These are phyloP conservation scores for Allobates femoralis DNA, from an alignment of 2,797 vertebrate genomes.

Conservation along the genomic window DNA sequence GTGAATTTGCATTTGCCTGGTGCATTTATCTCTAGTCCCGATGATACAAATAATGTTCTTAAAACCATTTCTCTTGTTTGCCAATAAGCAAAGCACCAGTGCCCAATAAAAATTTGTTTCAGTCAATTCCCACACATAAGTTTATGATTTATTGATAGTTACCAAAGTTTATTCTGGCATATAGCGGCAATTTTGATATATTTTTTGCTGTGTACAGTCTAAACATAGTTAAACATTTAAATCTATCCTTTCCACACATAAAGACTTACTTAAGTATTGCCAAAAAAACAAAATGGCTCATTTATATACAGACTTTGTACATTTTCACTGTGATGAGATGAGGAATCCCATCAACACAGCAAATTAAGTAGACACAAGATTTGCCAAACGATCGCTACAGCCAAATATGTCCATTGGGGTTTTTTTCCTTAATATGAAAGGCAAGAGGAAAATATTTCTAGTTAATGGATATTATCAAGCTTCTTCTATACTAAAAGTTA, in stretches of 20 bases:
- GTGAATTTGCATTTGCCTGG: too few relatives aligned
- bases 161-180: conserved; percentile 42
- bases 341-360: conserved; percentile 43
- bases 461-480: conserved; percentile 31
- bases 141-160: conserved; percentile 24
- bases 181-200: not conserved
- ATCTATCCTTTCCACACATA: conserved; percentile 53
- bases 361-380: conserved; percentile 46
- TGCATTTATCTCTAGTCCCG: not conserved
- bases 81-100: conserved; percentile 2
- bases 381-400: conserved; percentile 52
- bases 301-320: conserved; percentile 54
- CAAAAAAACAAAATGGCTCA: conserved; percentile 54
- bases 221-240: conserved; percentile 59
- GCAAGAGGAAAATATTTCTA: conserved; percentile 31
- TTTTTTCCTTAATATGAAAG: conserved; percentile 48
- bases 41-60: not conserved
- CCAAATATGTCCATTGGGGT: conserved; percentile 44
- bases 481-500: conserved; percentile 28
- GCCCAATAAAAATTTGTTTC: conserved; percentile 20
- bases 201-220: conserved; percentile 26
- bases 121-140: conserved; percentile 47
- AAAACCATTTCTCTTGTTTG: conserved; percentile 30
- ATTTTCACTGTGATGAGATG: conserved; percentile 52
- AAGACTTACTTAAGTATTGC: conserved; percentile 34